Evolutionary conservation across 2,888 invertebrate species (phyloP).

Genomic region (Himalopsyche tibetana): DNA sequence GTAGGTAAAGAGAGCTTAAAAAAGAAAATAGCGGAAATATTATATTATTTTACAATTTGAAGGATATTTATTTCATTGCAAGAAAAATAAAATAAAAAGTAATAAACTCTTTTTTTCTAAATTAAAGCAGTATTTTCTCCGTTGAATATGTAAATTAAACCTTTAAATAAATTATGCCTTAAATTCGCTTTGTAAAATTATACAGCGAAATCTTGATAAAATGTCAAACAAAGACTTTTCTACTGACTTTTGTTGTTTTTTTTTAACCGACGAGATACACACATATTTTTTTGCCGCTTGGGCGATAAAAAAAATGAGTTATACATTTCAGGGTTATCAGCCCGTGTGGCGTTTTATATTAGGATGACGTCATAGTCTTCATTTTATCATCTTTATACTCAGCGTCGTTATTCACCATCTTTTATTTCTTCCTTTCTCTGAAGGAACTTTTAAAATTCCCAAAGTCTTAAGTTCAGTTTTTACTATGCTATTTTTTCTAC

Average conservation of each 20-base stretch:
- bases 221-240: conserved; percentile 50
- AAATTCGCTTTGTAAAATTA: conserved; percentile 43
- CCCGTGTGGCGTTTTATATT: conserved; percentile 54
- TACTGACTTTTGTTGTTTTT: conserved; percentile 40
- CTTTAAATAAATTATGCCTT: conserved; percentile 38
- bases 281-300: conserved; percentile 53
- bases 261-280: conserved; percentile 46
- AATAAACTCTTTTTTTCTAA: conserved; percentile 13
- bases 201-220: conserved; percentile 57
- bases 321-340: conserved; percentile 56
- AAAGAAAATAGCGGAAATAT: not conserved
- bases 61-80: conserved; percentile 9
- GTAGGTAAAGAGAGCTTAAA: too few relatives aligned
- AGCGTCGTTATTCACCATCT: conserved; percentile 43
- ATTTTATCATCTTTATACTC: conserved; percentile 46
- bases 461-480: conserved; percentile 54
- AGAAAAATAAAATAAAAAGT: conserved; percentile 18
- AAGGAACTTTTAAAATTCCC: conserved; percentile 52
- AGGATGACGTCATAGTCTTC: conserved; percentile 50
- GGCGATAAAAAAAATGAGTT: conserved; percentile 57
- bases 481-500: conserved; percentile 55
- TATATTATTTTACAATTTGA: conserved; percentile 35
- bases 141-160: conserved; percentile 43
- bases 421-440: conserved; percentile 49
- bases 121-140: conserved; percentile 35